Percentiles rank a stretch among this genome's conserved stretches.
Evolutionary conservation across 2,113 vertebrate species (phyloP).

Genomic region (Todiramphus saurophagus): DNA sequence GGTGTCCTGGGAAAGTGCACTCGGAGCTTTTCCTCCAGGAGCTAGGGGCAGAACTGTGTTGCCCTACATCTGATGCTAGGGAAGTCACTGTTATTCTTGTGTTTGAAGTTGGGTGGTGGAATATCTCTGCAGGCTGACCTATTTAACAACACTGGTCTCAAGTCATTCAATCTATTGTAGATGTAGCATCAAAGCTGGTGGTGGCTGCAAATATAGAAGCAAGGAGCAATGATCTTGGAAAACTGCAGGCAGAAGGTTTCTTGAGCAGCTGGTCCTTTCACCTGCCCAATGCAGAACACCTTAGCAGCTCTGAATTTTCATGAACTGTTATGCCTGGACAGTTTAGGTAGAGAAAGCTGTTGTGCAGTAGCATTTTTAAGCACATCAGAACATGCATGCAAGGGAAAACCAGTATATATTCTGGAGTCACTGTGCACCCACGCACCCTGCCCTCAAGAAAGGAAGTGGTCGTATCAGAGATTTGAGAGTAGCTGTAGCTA

Average conservation of each 20-base stretch:
- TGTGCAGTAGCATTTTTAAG: background rate
- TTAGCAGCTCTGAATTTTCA: background rate
- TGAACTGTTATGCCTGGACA: background rate
- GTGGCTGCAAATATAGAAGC: background rate
- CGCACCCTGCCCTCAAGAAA: background rate
- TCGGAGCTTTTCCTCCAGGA: background rate
- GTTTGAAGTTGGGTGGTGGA: background rate
- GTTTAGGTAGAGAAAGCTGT: background rate
- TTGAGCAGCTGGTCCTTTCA: background rate
- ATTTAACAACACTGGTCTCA: background rate
- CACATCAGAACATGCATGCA: background rate
- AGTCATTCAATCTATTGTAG: background rate
- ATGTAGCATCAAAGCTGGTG: background rate
- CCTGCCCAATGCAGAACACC: accelerated
- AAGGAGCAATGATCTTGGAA: background rate
- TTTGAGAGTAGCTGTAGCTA: too few relatives aligned
- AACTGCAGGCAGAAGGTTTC: background rate
- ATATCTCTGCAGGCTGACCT: background rate
- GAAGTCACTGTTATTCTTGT: background rate
- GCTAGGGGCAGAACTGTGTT: background rate
- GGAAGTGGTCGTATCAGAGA: background rate
- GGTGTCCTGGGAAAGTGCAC: background rate
- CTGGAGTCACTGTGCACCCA: background rate
- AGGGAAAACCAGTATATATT: background rate
- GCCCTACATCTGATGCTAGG: accelerated